Base-by-base conservation (phyloP, 2,797 vertebrate genomes). In the Cryptoblepharus egeriae region DNA sequence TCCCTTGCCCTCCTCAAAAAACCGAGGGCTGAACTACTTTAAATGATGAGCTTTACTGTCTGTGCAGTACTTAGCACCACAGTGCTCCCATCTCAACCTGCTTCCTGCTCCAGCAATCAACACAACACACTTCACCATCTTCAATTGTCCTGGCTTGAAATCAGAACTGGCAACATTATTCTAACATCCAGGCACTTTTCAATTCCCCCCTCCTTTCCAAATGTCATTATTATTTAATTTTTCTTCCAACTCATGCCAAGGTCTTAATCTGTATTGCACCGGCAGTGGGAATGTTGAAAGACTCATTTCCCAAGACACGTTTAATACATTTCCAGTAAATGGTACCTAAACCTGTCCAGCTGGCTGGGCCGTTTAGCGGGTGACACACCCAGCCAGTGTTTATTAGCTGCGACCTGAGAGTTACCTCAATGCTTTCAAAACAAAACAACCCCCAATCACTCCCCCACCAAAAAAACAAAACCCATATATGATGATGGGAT, bases 221-320 rank as follows among this genome's bases (percentile, higher is more conserved):
- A 80, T 82, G 91, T 93, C 89, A 81, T 93, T 92, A 92, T 92
- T 90, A 89, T 94, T 93, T 93, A 90, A 88, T 91, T 93, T 92
- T 90, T 90, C 58, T 82, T 93, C 91, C 80, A 72, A 87, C 91
- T 88, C 89, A 85, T 90, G 90, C 88, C 87, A 91, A 92, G 91
- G 90, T 94, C 94, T 94, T 95, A 93, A 95, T 94, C 92, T 93
- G 86, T 91, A 89, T 91, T 91, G 87, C 90, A 88, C 89, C 84
- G 88, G 85, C 93, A 92, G 90, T 85, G 92, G 92, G 94, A 96
- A 95, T 74, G 10, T 94, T 93, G 93, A 94, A 94, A 95, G 94
- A 95, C 95, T 94, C 93, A 94, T 95, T 96, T 97, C 94, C 95
- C 90, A 91, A 95, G 94, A 95, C 89, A 92, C 89, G 89, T 93